phyloP scores from a whole-genome alignment of 1,140 invertebrate genomes.

The Aphis gossypii region DNA sequence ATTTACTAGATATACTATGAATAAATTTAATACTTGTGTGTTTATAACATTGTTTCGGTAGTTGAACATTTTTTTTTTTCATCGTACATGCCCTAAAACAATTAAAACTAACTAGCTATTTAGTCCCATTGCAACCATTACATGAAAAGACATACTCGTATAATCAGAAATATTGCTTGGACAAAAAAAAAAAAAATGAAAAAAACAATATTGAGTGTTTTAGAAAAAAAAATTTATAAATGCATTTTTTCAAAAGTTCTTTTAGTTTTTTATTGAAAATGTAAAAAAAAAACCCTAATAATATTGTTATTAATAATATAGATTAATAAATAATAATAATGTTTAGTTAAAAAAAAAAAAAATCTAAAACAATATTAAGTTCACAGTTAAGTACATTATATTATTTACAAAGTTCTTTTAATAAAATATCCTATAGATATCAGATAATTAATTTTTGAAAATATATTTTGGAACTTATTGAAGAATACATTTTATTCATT shows the following conservation, averaged over 20 bases:
- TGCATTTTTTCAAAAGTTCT: not conserved
- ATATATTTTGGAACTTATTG: not conserved
- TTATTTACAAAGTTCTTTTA: not conserved
- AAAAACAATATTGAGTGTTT: not conserved
- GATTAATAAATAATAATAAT: not conserved
- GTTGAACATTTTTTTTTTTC: not conserved
- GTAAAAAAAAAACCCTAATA: not conserved
- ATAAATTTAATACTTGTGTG: not conserved
- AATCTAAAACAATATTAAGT: not conserved
- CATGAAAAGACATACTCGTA: not conserved
- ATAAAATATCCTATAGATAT: not conserved
- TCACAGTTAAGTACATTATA: too few species aligned
- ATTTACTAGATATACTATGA: not conserved
- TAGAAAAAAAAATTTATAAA: not conserved
- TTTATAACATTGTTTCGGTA: not conserved
- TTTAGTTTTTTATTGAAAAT: not conserved
- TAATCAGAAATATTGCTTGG: not conserved
- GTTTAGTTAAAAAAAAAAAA: not conserved
- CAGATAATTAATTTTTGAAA: not conserved
- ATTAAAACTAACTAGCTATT: not conserved
- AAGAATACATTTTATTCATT: conserved; percentile 20
- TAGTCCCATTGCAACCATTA: not conserved
- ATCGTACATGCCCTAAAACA: not conserved
- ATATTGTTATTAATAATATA: not conserved
- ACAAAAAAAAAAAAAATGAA: not conserved